Base-by-base conservation (phyloP, 2,888 invertebrate species). In the Lepidochrysops patricia region DNA sequence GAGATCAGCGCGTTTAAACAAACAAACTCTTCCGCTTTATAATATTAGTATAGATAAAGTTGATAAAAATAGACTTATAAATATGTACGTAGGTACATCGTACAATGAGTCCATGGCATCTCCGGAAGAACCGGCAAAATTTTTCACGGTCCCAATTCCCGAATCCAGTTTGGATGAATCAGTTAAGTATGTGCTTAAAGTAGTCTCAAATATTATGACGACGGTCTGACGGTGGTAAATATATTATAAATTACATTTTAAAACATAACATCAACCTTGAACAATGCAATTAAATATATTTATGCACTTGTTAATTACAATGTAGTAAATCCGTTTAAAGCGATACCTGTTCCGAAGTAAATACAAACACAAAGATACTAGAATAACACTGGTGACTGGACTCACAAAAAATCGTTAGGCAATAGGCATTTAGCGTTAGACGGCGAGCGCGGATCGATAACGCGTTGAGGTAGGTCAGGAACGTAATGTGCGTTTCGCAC, bases 391-490 rank as follows among this genome's bases (percentile, higher is more conserved):
- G 62, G 56, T 29, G 64, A 64, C 66, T 63, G 63, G 63, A 61
- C 62, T 58, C 62, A 57, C 58, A 25, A 63, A 63, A 66, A 66
- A 68, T 75, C 72, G 74, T 75, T 75, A 72, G 72, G 69, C 66
- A 57, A 61, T 62, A 64, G 62, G 65, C 64, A 66, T 66, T 65
- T 52, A 62, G 57, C 69, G 71, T 67, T 75, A 74, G 70, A 67
- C 68, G 72, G 74, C 74, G 71, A 76, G 70, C 77, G 75, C 73
- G 80, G 80, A 84, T 83, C 84, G 84, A 86, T 85, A 72, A 66
- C 72, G 70, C 69, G 77, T 86, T 88, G 77, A 72, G 87, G 85
- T 77, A 87, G 87, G 87, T 87, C 87, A 77, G 74, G 80, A 54
- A 64, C 67, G 68, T 69, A 67, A 61, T 62, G 67, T 68, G 68